These are phyloP conservation scores for Pseudobourletiella spinata DNA, from an alignment of 1,140 invertebrate species.

Conservation along the genomic window DNA sequence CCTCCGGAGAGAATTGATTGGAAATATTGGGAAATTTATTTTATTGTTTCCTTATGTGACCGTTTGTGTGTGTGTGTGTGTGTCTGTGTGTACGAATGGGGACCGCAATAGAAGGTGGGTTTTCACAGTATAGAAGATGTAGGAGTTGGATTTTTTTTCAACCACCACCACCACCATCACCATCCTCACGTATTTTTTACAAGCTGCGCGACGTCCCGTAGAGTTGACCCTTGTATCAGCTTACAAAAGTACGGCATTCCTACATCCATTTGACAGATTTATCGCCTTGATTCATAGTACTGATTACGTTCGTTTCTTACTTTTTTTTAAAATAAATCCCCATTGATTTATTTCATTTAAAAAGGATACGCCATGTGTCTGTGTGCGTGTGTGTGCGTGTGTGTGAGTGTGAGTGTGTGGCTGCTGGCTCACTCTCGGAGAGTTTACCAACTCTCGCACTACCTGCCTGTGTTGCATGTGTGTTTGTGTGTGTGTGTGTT, in stretches of 20 bases:
- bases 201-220: slow-evolving; percentile 36
- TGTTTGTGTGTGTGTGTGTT: slow-evolving; percentile 13
- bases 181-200: slow-evolving; percentile 27
- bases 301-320: slow-evolving; percentile 30
- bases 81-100: background rate
- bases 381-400: slow-evolving; percentile 10
- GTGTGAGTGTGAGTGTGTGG: too few species aligned
- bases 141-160: slow-evolving; percentile 28
- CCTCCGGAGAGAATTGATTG: slow-evolving; percentile 21
- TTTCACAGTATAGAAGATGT: slow-evolving; percentile 35
- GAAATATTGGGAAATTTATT: slow-evolving; percentile 13
- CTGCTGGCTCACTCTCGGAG: too few species aligned
- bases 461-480: background rate
- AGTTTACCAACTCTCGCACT: background rate
- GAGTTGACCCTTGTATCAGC: slow-evolving; percentile 38
- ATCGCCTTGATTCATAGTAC: slow-evolving; percentile 38
- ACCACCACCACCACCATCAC: background rate
- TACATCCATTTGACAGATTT: slow-evolving; percentile 38
- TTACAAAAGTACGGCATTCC: slow-evolving; percentile 38
- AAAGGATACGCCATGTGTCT: slow-evolving; percentile 27
- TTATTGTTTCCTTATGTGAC: too few species aligned
- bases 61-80: too few species aligned
- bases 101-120: slow-evolving; percentile 15
- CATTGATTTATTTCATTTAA: slow-evolving; percentile 38
- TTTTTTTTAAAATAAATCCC: slow-evolving; percentile 38